Base-by-base conservation (phyloP, 2,797 vertebrate species). In the Cercopithecus mitis region DNA sequence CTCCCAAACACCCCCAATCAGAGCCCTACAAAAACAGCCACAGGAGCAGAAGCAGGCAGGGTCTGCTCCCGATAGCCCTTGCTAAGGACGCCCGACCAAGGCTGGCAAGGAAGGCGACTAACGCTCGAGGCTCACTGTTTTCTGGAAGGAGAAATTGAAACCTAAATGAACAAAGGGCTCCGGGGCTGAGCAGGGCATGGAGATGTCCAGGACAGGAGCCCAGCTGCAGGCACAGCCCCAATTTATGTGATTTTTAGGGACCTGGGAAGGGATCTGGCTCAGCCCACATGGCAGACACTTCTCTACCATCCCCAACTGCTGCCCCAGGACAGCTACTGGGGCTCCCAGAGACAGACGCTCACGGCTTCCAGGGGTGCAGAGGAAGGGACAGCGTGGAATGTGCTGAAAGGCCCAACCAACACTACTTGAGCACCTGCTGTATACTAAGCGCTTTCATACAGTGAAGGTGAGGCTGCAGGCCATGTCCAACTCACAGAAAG, bases 161-260 rank as follows among this genome's bases (percentile, higher is more conserved):
- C 2, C 8, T n/a, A 6, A 79, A n/a, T 61, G 70, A 67, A 58
- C 75, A 39, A 61, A 61, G 27, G 58, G 27, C 27, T 30, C 27
- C 0, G 13, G 47, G 39, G 25, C 13, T 61, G 27, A 61, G 58
- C 58, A 30, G 13, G 58, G 27, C 27, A 3, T 1, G 4, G 20
- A 12, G 14, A 57, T 24, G 55, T 55, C 45, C 0, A 4, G 20
- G 50, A 36, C 57, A 58, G 52, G 14, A 30, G 55, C 47, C 19
- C 4, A 17, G 17, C 8, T 20, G 4, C 14, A n/a, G 55, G 50
- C 33, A 13, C 2, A 0, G 33, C 5, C 0, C 25, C 2, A 3
- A 3, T 43, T n/a, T 14, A 2, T 0, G 19, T 2, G 7, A 12
- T 25, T 2, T 36, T 15, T 11, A 15, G 67, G 36, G 20, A 85